These are phyloP conservation scores for Hemichromis elongatus DNA, from an alignment of 2,113 vertebrate species.

Conservation along the genomic window DNA sequence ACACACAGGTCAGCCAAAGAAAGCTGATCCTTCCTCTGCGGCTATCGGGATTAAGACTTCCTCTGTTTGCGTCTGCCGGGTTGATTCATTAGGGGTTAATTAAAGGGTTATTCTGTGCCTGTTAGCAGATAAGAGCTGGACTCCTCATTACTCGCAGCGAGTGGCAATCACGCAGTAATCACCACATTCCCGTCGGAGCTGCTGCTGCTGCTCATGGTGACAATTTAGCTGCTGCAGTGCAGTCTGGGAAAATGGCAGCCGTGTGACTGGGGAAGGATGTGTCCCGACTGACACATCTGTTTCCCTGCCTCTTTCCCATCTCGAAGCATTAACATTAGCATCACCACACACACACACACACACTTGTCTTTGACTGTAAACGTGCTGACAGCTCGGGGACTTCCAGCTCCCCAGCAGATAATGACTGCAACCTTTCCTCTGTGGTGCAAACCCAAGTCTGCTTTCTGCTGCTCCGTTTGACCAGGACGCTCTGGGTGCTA, in stretches of 20 bases:
- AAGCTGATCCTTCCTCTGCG: neutral
- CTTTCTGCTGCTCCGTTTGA: neutral
- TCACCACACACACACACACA: neutral
- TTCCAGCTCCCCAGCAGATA: neutral
- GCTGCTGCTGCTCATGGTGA: neutral
- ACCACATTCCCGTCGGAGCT: neutral
- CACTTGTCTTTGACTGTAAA: neutral
- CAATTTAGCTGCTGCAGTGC: neutral
- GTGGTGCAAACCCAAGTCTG: neutral
- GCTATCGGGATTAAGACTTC: neutral
- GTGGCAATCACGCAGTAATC: constrained; percentile 24
- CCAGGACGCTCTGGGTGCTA: neutral
- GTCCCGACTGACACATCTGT: neutral
- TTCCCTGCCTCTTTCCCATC: neutral
- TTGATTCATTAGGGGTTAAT: constrained; percentile 6
- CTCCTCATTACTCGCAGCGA: constrained; percentile 4
- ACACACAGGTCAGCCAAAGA: neutral
- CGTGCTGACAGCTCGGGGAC: constrained; percentile 11
- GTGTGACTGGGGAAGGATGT: constrained; percentile 15
- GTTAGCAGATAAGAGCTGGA: neutral
- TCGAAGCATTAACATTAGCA: constrained; percentile 8
- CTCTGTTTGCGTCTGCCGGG: neutral
- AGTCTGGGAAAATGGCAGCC: constrained; percentile 2
- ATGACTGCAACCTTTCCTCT: constrained; percentile 1
- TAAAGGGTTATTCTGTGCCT: neutral